Base-by-base conservation (phyloP, 2,113 vertebrate species). In the Pitta sordida region DNA sequence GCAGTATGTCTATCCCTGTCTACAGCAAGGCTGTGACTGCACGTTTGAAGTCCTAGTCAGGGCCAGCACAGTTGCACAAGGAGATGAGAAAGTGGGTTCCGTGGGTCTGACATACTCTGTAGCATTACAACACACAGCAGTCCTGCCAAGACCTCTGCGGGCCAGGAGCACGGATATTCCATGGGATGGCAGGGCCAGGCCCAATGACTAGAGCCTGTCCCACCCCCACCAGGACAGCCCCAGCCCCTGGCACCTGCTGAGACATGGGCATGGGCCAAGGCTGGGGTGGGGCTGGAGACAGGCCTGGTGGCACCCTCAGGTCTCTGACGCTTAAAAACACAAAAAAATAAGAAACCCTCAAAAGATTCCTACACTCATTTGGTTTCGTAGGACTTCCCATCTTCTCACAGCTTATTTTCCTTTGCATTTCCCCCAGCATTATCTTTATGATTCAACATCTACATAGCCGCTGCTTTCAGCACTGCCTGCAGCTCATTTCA, bases 91-190 rank as follows among this genome's bases (percentile, higher is more conserved):
- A 90, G 44, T 46, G 44, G 44, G 20, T n/a, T 39, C 34, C 11
- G 4, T 22, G 43, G 23, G 6, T 74, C 59, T 80, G 41, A 49
- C 3, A 0, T 1, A 3, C 29, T 79, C 71, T n/a, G 22, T 56
- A 64, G 41, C 14, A 15, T 22, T 13, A 24, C 37, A 49, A 5
- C 22, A 7, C 0, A 0, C 30, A 5, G 48, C 27, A 2, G 23
- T 34, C 13, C 69, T 8, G 44, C 44, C 5, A 1, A 24, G 55
- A 52, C 34, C 53, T 21, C 9, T 4, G 6, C 0, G 1, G 29
- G 14, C 16, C 0, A 0, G 8, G 23, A 37, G 23, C 0, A 9
- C 9, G 43, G 18, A 44, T 44, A 18, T 18, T 18, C 53, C 53
- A 13, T 8, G 11, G 30, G 26, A n/a, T 12, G 29, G 52, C 29